Base-by-base conservation (phyloP, 2,113 vertebrate genomes). In the Semnopithecus entellus region DNA sequence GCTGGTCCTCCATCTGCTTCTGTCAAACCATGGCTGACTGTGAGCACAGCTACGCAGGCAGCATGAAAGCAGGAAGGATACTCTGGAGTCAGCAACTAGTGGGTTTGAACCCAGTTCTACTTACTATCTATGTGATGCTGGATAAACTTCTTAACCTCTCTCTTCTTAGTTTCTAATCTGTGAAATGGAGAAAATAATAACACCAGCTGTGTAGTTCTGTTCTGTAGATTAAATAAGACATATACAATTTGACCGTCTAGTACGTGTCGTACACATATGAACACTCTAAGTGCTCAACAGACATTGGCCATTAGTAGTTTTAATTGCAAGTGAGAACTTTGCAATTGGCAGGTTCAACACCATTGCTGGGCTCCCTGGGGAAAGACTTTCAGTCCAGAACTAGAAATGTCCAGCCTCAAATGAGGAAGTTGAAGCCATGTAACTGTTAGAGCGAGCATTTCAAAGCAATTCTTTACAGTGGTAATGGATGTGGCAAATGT, bases 381-480 rank as follows among this genome's bases (percentile, higher is more conserved):
- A 48, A 95, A 98, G 85, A 83, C 48, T 98, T 93, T 97, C 92
- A 96, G 59, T 66, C 80, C 55, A 82, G 73, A 93, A 87, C 82
- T 90, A 95, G 97, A 97, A 96, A 75, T 72, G 20, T 76, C 90
- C 75, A 97, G 83, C 43, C 66, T 97, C 78, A 43, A 8, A 70
- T 95, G 96, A 97, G 98, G 97, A 98, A 97, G 91, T 18, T 64
- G 95, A 96, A 91, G 40, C 66, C 96, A 16, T 96, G 73, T 97
- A 97, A 97, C 96, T 91, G 94, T 96, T 95, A 98, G 79, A 98
- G 97, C 95, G 97, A 97, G 97, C 95, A 98, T 99, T 98, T 98
- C 97, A 98, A 98, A 99, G 92, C 50, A 82, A 98, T 98, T 99
- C 95, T 98, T 99, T 99, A 98, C 97, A 98, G 95, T 98, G 91